Evolutionary conservation across 1,140 invertebrate genomes (phyloP).

Genomic region (Heliconius hermathena): DNA sequence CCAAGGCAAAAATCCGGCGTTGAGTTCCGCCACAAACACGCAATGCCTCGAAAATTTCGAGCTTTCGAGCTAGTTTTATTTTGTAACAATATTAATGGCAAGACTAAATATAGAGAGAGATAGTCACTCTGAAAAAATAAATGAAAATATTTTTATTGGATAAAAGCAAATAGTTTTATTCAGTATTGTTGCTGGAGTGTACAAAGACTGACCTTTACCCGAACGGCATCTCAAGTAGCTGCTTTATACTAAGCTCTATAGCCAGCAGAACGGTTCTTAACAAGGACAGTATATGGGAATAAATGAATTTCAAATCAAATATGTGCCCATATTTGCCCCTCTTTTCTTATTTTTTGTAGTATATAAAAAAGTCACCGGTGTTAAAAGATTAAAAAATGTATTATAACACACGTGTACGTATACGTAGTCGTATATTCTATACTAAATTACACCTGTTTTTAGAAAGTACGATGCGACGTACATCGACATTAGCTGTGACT

Average conservation of each 20-base stretch:
- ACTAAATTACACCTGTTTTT: too few species aligned
- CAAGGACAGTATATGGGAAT: not conserved
- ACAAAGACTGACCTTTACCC: slow-evolving; percentile 19
- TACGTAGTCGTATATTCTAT: not conserved
- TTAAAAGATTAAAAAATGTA: not conserved
- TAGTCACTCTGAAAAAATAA: not conserved
- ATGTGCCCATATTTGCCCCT: not conserved
- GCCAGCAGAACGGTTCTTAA: slow-evolving; percentile 5
- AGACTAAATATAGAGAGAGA: not conserved
- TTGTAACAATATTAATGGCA: too few species aligned
- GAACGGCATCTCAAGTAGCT: slow-evolving; percentile 12
- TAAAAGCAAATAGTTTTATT: slow-evolving; percentile 4
- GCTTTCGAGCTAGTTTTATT: too few species aligned
- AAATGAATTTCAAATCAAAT: slow-evolving; percentile 1
- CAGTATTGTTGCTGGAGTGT: not conserved
- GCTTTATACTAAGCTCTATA: slow-evolving; percentile 9
- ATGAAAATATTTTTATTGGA: not conserved
- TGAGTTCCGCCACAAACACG: too few species aligned
- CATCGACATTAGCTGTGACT: not conserved
- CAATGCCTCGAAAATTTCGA: too few species aligned
- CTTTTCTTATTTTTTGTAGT: not conserved
- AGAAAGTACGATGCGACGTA: not conserved
- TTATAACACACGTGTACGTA: too few species aligned
- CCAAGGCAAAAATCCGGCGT: too few species aligned
- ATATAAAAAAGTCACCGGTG: not conserved